A percentile compares a stretch with the other conserved stretches of the same genome.
These are phyloP conservation scores for Hofmannophila pseudospretella DNA, from an alignment of 2,888 invertebrate species.

Conservation along the genomic window DNA sequence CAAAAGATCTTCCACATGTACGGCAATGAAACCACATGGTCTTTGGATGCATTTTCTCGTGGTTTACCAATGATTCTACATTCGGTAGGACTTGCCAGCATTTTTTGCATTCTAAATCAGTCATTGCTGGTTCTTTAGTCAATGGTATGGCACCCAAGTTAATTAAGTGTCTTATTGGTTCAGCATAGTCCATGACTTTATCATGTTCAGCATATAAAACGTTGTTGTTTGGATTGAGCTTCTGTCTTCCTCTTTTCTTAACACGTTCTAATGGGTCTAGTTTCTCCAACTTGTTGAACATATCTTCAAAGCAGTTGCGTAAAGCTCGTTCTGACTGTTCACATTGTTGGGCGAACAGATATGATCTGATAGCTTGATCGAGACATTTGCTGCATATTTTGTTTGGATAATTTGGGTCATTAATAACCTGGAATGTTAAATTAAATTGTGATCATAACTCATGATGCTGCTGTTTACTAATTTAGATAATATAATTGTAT, in stretches of 20 bases:
- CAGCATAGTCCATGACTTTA: constrained; percentile 58
- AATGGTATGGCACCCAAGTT: constrained; percentile 32
- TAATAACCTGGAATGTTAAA: constrained; percentile 51
- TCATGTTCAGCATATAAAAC: constrained; percentile 38
- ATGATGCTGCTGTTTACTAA: no score
- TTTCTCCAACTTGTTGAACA: constrained; percentile 54
- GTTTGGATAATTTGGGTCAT: constrained; percentile 50
- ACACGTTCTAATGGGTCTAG: constrained; percentile 50
- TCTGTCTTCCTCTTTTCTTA: constrained; percentile 54
- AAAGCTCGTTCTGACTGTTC: constrained; percentile 55
- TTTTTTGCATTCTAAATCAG: constrained; percentile 51
- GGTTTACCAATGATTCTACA: constrained; percentile 44
- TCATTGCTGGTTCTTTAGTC: constrained; percentile 25
- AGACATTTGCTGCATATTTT: constrained; percentile 58
- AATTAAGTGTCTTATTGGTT: constrained; percentile 50
- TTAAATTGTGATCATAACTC: no score
- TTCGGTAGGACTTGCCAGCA: constrained; percentile 56
- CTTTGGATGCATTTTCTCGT: constrained; percentile 53
- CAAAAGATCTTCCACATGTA: constrained; percentile 56
- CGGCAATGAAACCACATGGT: constrained; percentile 63
- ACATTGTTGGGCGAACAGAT: constrained; percentile 62
- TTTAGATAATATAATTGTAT: no score
- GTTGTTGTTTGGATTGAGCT: constrained; percentile 50
- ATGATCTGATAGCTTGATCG: constrained; percentile 45
- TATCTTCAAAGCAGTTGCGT: constrained; percentile 57